phyloP scores from a whole-genome alignment of 2,888 invertebrate species.

The Sialis lutaria region DNA sequence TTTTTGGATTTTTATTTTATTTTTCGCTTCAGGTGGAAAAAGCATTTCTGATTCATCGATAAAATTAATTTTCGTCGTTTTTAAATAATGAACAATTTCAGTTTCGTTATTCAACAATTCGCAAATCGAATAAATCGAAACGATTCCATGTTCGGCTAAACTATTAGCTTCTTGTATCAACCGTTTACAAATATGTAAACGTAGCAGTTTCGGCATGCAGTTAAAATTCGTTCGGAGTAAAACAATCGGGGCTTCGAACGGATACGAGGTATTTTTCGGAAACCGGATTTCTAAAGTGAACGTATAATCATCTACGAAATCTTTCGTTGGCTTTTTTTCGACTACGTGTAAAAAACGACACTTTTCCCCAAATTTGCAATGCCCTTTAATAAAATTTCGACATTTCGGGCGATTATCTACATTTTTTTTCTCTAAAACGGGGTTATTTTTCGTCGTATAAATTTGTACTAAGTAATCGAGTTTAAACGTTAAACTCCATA shows the following conservation, averaged over 20 bases:
- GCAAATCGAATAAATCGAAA: constrained; percentile 52
- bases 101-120: constrained; percentile 53
- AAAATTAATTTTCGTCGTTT: constrained; percentile 40
- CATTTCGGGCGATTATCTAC: constrained; percentile 31
- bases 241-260: constrained; percentile 53
- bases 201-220: constrained; percentile 42
- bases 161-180: constrained; percentile 49
- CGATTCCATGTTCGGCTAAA: constrained; percentile 48
- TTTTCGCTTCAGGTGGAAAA: constrained; percentile 18
- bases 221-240: constrained; percentile 46
- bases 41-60: constrained; percentile 33
- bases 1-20: constrained; percentile 13
- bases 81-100: constrained; percentile 40
- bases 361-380: constrained; percentile 54
- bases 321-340: constrained; percentile 22
- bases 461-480: constrained; percentile 44
- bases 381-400: constrained; percentile 43
- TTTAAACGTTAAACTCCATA: constrained; percentile 54
- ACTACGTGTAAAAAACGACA: constrained; percentile 57
- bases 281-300: constrained; percentile 62
- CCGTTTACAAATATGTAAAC: constrained; percentile 45
- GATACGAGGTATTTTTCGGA: constrained; percentile 50
- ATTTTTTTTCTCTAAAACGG: constrained; percentile 25
- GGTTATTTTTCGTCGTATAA: constrained; percentile 31
- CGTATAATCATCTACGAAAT: constrained; percentile 22